Evolutionary conservation across 2,888 invertebrate genomes (phyloP).

Genomic region (Eucera pruinosa): DNA sequence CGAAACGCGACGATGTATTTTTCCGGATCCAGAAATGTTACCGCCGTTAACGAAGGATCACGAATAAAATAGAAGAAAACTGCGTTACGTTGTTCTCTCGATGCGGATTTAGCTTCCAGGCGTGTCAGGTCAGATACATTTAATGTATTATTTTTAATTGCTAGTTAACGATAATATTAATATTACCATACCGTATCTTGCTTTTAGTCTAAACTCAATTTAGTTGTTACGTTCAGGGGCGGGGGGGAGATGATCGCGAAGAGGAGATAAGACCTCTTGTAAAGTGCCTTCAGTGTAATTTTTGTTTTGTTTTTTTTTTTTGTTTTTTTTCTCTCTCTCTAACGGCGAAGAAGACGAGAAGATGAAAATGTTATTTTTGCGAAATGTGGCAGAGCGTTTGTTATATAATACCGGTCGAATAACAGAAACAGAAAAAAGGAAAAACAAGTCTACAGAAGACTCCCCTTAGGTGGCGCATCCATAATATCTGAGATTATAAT

Average conservation of each 20-base stretch:
- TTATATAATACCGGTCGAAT: slow-evolving; percentile 27
- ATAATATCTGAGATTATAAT: slow-evolving; percentile 77
- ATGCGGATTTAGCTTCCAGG: slow-evolving; percentile 63
- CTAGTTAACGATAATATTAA: slow-evolving; percentile 77
- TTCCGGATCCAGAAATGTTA: slow-evolving; percentile 28
- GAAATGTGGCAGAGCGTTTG: slow-evolving; percentile 17
- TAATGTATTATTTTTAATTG: slow-evolving; percentile 75
- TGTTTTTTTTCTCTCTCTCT: too few relatives aligned
- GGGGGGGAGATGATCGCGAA: neutral
- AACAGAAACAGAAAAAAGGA: slow-evolving; percentile 19
- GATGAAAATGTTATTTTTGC: slow-evolving; percentile 21
- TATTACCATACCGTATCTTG: slow-evolving; percentile 75
- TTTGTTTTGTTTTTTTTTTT: too few relatives aligned
- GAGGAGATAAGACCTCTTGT: neutral
- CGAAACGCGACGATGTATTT: neutral
- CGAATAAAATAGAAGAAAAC: too few relatives aligned
- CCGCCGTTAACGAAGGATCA: slow-evolving; percentile 29
- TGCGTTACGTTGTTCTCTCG: slow-evolving; percentile 29
- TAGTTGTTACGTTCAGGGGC: slow-evolving; percentile 62
- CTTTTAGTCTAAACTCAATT: slow-evolving; percentile 76
- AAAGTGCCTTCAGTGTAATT: slow-evolving; percentile 25
- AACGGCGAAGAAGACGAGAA: too few relatives aligned
- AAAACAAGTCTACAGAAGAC: slow-evolving; percentile 28
- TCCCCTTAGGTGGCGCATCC: slow-evolving; percentile 65
- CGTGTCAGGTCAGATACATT: slow-evolving; percentile 64